phyloP scores from a whole-genome alignment of 2,888 invertebrate genomes.

The Eulithis prunata region DNA sequence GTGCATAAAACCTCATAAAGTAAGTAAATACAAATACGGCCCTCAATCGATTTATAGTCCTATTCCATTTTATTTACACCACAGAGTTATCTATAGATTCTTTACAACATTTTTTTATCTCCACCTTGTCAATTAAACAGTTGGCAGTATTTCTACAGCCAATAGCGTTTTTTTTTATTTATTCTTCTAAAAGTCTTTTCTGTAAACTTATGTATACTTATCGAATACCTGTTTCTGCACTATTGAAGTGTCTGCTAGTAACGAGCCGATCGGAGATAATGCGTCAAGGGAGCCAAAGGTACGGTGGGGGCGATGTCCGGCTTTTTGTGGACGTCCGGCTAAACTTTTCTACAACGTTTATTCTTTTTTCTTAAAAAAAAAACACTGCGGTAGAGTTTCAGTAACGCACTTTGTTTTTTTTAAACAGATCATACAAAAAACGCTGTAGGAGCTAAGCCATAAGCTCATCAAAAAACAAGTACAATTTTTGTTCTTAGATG shows the following conservation, averaged over 20 bases:
- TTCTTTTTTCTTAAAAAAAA: neutral
- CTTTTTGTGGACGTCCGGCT: neutral
- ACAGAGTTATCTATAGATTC: neutral
- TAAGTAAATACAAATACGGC: no score
- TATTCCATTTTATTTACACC: neutral
- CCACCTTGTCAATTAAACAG: slow-evolving; percentile 30
- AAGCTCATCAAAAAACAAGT: no score
- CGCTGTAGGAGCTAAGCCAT: no score
- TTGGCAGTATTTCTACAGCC: slow-evolving; percentile 30
- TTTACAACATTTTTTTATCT: slow-evolving; percentile 2
- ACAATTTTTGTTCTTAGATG: no score
- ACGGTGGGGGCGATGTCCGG: slow-evolving; percentile 6
- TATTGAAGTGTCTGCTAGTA: slow-evolving; percentile 71
- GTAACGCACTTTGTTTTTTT: no score
- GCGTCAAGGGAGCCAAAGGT: slow-evolving; percentile 40
- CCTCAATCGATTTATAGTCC: no score
- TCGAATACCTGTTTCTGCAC: slow-evolving; percentile 44
- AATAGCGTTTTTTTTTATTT: slow-evolving; percentile 26
- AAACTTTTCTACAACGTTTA: neutral
- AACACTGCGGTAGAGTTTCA: no score
- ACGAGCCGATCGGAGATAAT: slow-evolving; percentile 69
- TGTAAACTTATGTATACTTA: slow-evolving; percentile 44
- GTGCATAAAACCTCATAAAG: no score
- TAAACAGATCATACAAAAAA: no score
- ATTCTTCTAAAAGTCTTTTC: slow-evolving; percentile 28